Base-by-base conservation (phyloP, 2,797 vertebrate species). In the Labeo calbasu region DNA sequence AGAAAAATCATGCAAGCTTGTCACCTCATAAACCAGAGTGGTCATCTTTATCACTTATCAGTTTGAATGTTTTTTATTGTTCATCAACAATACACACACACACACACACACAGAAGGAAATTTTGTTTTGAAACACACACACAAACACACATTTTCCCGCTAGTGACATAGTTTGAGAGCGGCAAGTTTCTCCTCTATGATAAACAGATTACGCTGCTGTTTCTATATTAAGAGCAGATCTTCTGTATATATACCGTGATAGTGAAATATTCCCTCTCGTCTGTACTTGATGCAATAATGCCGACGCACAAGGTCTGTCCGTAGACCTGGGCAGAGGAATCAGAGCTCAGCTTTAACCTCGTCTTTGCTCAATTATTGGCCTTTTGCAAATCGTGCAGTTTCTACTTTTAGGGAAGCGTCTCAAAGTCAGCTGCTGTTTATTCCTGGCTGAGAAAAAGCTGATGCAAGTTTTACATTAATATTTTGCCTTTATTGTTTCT, bases 391-490 rank as follows among this genome's bases (percentile, higher is more conserved):
- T 69, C 14, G 10, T 76, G 85, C 85, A 84, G 61, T 86, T 86
- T 86, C 61, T 82, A 84, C 69, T 70, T 68, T 36, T 69, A 57
- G 59, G 72, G 77, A 82, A 69, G 59, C n/a, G 14, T 28, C 36
- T 77, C 55, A 81, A 75, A 84, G 63, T 81, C 77, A 73, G 71
- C 72, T 84, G 85, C 61, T 84, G 82, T 83, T 82, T 83, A 72
- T 83, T 82, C 77, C 68, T 84, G 86, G 85, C 65, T 81, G 81
- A 57, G 40, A 28, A 65, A 86, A 76, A 83, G 83, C 84, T 85
- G 87, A 88, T 85, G 84, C 85, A 85, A 86, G 57, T 85, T 85
- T 79, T 79, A 63, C 73, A 59, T 84, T 1, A 50, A 77, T 48
- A 57, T 21, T 76, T 40, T 43, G 19, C n/a, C 48, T 66, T 65